Conservation (phyloP, 2,888 invertebrate genomes). For the Xanthia icteritia region DNA sequence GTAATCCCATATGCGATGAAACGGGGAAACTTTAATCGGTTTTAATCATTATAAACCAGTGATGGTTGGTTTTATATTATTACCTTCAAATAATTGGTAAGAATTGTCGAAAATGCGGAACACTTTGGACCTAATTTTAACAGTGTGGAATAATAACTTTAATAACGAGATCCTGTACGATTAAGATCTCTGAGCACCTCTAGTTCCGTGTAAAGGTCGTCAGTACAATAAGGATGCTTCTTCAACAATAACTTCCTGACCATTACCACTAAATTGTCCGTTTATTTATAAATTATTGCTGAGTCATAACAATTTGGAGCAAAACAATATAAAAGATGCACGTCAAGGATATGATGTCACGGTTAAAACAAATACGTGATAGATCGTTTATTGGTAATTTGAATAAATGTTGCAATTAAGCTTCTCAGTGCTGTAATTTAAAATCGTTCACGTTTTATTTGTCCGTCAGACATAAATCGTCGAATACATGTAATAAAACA, state of each 20-base stretch:
- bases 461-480: slow-evolving; percentile 34
- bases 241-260: slow-evolving; percentile 69
- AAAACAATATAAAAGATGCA: slow-evolving; percentile 58
- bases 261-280: slow-evolving; percentile 55
- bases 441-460: slow-evolving; percentile 62
- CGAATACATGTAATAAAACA: slow-evolving; percentile 30
- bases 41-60: background rate
- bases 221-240: slow-evolving; percentile 79
- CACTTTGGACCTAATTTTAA: slow-evolving; percentile 53
- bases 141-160: slow-evolving; percentile 62
- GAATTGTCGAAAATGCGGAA: slow-evolving; percentile 58
- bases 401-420: slow-evolving; percentile 57
- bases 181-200: slow-evolving; percentile 74
- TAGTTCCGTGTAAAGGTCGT: slow-evolving; percentile 82
- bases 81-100: slow-evolving; percentile 39
- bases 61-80: background rate
- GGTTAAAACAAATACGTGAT: slow-evolving; percentile 64
- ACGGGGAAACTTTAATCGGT: background rate
- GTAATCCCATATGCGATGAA: background rate
- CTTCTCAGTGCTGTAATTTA: slow-evolving; percentile 51
- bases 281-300: slow-evolving; percentile 59
- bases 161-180: slow-evolving; percentile 72
- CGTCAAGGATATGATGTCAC: slow-evolving; percentile 65
- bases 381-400: slow-evolving; percentile 62
- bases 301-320: slow-evolving; percentile 64